Base-by-base conservation (phyloP, 2,888 invertebrate species). In the Pristionchus maxplancki region DNA sequence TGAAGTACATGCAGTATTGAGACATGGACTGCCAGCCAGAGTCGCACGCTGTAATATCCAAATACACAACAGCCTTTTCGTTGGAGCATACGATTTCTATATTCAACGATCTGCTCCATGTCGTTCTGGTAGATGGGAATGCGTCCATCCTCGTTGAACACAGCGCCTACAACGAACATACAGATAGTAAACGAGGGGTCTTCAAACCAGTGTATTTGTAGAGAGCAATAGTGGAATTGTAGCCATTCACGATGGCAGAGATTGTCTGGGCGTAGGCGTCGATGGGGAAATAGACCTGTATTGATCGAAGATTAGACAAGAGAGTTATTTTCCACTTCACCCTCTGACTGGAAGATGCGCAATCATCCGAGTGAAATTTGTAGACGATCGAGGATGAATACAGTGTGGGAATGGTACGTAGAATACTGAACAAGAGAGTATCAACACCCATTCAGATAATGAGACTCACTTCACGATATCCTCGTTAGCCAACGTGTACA, bases 1-100 rank as follows among this genome's bases (percentile, higher is more conserved):
- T 31, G 78, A 90, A 90, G 53, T 89, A 89, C 53, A 90, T 64
- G 74, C 91, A 92, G 88, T 92, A 92, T 88, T 92, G 91, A 6
- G 91, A 91, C 40, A 87, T 53, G 37, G 83, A 67, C 0, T 91
- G 88, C 93, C 93, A 93, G n/a, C 89, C 91, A 15, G 88, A 86
- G 58, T 91, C 92, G 58, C 93, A 93, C 37, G 90, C 88, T 84
- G 84, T 11, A 58, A 62, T 8, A 37, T n/a, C n/a, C n/a, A n/a
- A n/a, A n/a, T n/a, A n/a, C n/a, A n/a, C n/a, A n/a, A n/a, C n/a
- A n/a, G n/a, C n/a, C n/a, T n/a, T n/a, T n/a, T n/a, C n/a, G n/a
- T n/a, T n/a, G 53, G 4, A 5, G 24, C 50, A 20, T 31, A 82
- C 82, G 82, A n/a, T 82, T 82, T 44, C 82, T 44, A 50, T 24